Base-by-base conservation (phyloP, 2,113 vertebrate species). In the Ophiodon elongatus region DNA sequence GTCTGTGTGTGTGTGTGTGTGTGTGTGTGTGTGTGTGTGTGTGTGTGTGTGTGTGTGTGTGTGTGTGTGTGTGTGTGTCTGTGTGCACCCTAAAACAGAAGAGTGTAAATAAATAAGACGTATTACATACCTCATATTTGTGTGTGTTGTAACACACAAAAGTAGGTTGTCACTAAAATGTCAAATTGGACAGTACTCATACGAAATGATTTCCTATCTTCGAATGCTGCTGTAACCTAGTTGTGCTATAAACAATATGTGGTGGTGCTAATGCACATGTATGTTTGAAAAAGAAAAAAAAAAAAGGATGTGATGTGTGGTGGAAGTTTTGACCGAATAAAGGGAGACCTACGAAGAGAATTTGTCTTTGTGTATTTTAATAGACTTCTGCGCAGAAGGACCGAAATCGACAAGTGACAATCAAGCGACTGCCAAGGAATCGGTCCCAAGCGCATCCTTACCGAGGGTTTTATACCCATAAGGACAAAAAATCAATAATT, bases 1-100 rank as follows among this genome's bases (percentile, higher is more conserved):
- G 17, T 56, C 4, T 29, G 57, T 52, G 29, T 72, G 13, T 60
- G 41, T 67, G 59, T 57, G 52, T 76, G 33, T 43, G 71, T 60
- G 39, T 60, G 27, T 37, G 29, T 72, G 35, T 50, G 29, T 54
- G n/a, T 54, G 56, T 59, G 52, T 45, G 11, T 63, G 33, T 54
- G n/a, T 13, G n/a, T 31, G 13, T 52, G 4, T 25, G 52, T 62
- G 27, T 76, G 11, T 65, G 50, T 66, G 59, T 57, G 52, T 76
- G 23, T 57, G 45, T 41, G 71, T 1, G 1, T 41, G 0, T 35
- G 17, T 56, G 6, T 29, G 57, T 52, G 29, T 72, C 8, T 60
- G 41, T 67, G 37, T 57, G 27, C 10, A 57, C 33, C 7, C 4
- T 59, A 15, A 23, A 9, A 50, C n/a, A 23, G 2, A 8, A 50